Evolutionary conservation across 2,113 vertebrate genomes (phyloP), one percentile per base, ranked within the genome.

Genomic region (Sula dactylatra): DNA sequence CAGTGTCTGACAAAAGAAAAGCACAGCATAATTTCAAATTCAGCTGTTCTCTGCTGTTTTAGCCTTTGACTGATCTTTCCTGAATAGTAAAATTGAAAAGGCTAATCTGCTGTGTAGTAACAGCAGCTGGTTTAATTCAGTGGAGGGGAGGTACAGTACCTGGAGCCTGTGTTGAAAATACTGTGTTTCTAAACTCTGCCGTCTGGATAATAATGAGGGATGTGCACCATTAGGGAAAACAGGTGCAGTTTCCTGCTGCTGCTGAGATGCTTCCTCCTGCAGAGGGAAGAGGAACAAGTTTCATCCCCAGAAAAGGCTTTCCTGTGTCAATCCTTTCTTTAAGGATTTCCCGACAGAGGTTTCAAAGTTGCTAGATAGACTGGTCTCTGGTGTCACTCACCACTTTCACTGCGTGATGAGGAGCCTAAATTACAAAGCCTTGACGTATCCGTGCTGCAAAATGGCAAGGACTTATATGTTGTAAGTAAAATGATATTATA

Each of bases 151-250:
- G 34, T 20, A 3, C 3, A 67, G 76, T 98, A 99, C 99, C 99
- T 99, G 99, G 66, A 99, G 98, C 89, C 98, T 98, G 78, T 99
- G 99, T 73, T 99, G 98, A 78, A 99, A 98, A 97, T 99, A 99
- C 95, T 99, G 99, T 1, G 98, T 98, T 88, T 99, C 99, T 96
- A 99, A 97, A 97, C 99, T 99, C 95, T 99, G 99, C 93, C 99
- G 97, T 29, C 98, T 98, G 71, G 99, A 97, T 27, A 99, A 93
- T n/a, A 99, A 59, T 0, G 98, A 98, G 15, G 98, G 97, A 26
- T 98, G 99, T 9, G 98, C 94, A 47, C 97, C 94, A 21, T 92
- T 97, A 24, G 98, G 98, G 90, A 99, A 99, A 19, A 98, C 93
- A 61, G 99, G 95, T 45, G 98, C 96, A 55, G 95, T 97, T 65